These are phyloP conservation scores for Silurus glanis DNA, from an alignment of 2,113 vertebrate genomes.

Conservation along the genomic window DNA sequence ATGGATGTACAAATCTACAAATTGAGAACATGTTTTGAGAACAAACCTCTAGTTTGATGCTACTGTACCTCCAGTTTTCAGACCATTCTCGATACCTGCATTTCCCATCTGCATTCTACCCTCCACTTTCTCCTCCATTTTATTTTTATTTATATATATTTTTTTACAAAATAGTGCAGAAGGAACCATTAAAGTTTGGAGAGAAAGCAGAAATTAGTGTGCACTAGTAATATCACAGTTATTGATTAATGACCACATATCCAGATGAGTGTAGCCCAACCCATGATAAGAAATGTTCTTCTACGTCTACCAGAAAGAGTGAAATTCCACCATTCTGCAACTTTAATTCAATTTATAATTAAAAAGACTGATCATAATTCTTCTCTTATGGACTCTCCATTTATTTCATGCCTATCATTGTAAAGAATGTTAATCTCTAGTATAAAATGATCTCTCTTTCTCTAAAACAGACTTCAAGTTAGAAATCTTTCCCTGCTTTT, in stretches of 20 bases:
- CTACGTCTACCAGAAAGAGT: neutral
- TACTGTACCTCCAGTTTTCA: too few relatives aligned
- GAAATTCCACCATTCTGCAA: neutral
- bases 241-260: neutral
- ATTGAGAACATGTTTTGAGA: too few relatives aligned
- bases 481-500: constrained; percentile 25
- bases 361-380: neutral
- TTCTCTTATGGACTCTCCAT: neutral
- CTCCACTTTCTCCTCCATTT: too few relatives aligned
- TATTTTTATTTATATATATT: too few relatives aligned
- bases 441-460: neutral
- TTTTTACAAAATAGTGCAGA: too few relatives aligned
- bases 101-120: too few relatives aligned
- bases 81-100: too few relatives aligned
- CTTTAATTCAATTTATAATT: neutral
- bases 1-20: too few relatives aligned
- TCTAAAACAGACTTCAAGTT: neutral
- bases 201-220: neutral
- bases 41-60: too few relatives aligned
- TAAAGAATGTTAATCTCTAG: neutral
- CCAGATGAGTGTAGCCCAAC: neutral
- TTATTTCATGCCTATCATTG: neutral
- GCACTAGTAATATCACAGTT: neutral
- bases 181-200: too few relatives aligned
- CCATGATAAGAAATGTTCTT: neutral